Conservation (phyloP, 2,113 vertebrate species). For the Hystrix brachyura region DNA sequence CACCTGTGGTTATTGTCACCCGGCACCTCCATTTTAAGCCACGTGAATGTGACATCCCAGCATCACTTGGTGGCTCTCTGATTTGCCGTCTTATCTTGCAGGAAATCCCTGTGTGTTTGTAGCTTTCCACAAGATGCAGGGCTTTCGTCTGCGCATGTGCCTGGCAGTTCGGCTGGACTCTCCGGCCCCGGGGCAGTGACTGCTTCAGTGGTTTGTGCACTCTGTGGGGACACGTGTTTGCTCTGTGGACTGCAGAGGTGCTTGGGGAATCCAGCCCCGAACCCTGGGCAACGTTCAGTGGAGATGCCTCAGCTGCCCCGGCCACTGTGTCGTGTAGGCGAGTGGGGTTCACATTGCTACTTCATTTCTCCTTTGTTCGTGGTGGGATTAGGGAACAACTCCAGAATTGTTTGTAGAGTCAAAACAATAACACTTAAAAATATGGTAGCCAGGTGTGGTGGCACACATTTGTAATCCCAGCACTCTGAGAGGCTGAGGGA, state of each 20-base stretch:
- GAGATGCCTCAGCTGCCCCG: accelerated
- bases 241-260: not conserved
- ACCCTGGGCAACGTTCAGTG: accelerated
- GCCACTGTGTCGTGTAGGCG: not conserved
- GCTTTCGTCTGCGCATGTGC: not conserved
- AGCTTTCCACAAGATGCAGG: not conserved
- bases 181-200: not conserved
- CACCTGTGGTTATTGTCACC: not conserved
- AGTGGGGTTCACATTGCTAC: not conserved
- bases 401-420: not conserved
- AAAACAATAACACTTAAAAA: not conserved
- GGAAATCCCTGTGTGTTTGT: not conserved
- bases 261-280: not conserved
- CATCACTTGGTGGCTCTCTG: not conserved
- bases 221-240: not conserved
- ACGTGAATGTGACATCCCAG: not conserved
- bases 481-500: not conserved
- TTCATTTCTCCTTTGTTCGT: not conserved
- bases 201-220: not conserved
- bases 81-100: not conserved
- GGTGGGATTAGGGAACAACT: not conserved
- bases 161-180: not conserved
- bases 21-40: not conserved
- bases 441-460: not conserved
- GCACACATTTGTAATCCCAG: not conserved